A percentile compares a stretch with the other conserved stretches of the same genome.
These are phyloP conservation scores for Limanda limanda DNA, from an alignment of 2,113 vertebrate species.

Conservation along the genomic window DNA sequence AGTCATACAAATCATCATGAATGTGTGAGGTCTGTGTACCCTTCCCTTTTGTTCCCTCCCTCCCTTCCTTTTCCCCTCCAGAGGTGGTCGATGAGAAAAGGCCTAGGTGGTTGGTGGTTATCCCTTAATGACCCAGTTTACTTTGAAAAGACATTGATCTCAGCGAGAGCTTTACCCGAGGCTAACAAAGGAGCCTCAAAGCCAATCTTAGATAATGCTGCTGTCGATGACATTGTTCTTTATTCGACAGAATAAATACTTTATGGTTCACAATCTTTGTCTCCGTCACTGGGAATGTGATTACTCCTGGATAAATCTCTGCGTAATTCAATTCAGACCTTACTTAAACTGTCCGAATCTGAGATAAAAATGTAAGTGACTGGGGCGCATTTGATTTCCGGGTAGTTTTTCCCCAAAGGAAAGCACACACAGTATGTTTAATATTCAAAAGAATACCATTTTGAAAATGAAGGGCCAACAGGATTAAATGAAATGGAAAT, in stretches of 20 bases:
- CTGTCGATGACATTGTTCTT: constrained; percentile 35
- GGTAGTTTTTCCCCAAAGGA: neutral
- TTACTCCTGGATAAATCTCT: constrained; percentile 26
- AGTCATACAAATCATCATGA: constrained; percentile 38
- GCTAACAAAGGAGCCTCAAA: constrained; percentile 66
- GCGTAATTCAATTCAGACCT: constrained; percentile 9
- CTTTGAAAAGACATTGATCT: constrained; percentile 78
- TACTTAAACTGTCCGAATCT: constrained; percentile 5
- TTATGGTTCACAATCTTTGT: constrained; percentile 23
- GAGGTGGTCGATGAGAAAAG: constrained; percentile 73
- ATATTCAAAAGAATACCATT: constrained; percentile 5
- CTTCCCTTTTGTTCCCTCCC: constrained; percentile 54
- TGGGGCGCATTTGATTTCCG: constrained; percentile 5
- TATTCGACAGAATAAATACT: constrained; percentile 40
- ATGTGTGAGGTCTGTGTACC: constrained; percentile 42
- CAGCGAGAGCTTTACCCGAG: constrained; percentile 53
- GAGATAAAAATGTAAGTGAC: constrained; percentile 4
- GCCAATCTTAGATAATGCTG: constrained; percentile 44
- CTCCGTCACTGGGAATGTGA: constrained; percentile 17
- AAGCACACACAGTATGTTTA: neutral
- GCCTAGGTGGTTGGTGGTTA: constrained; percentile 76
- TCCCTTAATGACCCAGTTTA: constrained; percentile 78
- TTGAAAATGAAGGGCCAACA: constrained; percentile 10
- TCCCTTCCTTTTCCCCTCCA: constrained; percentile 37
- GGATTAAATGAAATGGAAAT: constrained; percentile 26